These are phyloP conservation scores for Elephas maximus DNA, from an alignment of 2,113 vertebrate genomes.

Conservation along the genomic window DNA sequence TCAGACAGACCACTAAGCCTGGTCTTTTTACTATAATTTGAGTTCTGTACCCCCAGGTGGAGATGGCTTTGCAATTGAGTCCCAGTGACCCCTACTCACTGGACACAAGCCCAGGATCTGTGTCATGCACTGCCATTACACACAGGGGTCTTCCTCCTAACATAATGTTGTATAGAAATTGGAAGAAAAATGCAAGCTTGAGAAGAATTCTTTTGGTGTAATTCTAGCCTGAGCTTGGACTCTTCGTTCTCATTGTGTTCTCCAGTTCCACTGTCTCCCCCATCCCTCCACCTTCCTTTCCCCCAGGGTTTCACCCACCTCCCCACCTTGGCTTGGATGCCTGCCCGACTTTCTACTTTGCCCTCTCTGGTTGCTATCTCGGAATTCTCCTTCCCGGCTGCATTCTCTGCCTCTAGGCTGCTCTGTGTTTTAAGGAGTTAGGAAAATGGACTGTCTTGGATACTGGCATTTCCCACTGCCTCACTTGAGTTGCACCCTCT, in stretches of 20 bases:
- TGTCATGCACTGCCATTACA: background rate
- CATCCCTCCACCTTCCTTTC: background rate
- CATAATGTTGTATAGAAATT: background rate
- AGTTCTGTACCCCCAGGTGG: too few relatives aligned
- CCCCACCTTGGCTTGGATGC: background rate
- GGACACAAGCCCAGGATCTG: background rate
- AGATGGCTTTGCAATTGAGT: background rate
- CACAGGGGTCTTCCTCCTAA: background rate
- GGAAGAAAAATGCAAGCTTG: background rate
- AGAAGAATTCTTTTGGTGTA: background rate
- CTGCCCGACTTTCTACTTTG: background rate
- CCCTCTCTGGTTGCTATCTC: background rate
- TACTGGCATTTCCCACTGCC: background rate
- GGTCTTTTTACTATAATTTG: too few relatives aligned
- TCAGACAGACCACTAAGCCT: too few relatives aligned
- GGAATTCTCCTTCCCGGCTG: background rate
- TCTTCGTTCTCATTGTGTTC: background rate
- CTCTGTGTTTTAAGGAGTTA: background rate
- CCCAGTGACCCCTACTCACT: background rate
- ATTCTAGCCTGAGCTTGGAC: background rate
- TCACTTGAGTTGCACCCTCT: background rate
- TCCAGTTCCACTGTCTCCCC: background rate
- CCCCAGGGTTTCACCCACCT: background rate
- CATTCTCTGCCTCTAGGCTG: background rate
- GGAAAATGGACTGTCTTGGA: background rate